phyloP scores from a whole-genome alignment of 2,113 vertebrate genomes.

The Pteruthius melanotis region DNA sequence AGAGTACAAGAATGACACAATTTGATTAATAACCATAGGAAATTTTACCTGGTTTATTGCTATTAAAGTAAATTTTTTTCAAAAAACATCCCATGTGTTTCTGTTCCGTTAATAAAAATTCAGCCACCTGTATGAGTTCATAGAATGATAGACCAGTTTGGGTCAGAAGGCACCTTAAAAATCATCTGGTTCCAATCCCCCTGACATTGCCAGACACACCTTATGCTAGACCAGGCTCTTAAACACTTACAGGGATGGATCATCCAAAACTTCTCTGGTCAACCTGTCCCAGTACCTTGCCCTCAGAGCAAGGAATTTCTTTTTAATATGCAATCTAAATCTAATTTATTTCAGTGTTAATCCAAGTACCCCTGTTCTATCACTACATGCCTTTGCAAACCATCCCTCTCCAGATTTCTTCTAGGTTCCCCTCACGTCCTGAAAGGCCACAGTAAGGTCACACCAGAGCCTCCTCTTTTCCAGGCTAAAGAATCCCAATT shows the following conservation, averaged over 20 bases:
- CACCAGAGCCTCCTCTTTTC: not conserved
- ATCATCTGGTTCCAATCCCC: not conserved
- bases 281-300: not conserved
- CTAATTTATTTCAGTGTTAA: not conserved
- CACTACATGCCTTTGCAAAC: not conserved
- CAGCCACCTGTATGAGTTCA: not conserved
- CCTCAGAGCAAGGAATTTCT: not conserved
- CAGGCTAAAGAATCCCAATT: not conserved
- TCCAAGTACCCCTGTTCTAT: too few species aligned
- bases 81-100: rapidly evolving
- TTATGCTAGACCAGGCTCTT: not conserved
- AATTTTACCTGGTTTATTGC: not conserved
- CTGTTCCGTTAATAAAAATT: not conserved
- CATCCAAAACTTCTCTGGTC: not conserved
- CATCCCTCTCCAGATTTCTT: not conserved
- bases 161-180: not conserved
- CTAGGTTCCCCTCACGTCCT: not conserved
- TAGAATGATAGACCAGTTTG: not conserved
- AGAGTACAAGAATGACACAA: not conserved
- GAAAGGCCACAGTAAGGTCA: not conserved
- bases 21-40: not conserved
- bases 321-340: not conserved
- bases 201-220: too few species aligned
- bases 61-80: not conserved
- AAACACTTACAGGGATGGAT: not conserved